A percentile compares a stretch with the other conserved stretches of the same genome.
These are phyloP conservation scores for Cerceris ruficornis DNA, from an alignment of 2,888 invertebrate species.

Conservation along the genomic window DNA sequence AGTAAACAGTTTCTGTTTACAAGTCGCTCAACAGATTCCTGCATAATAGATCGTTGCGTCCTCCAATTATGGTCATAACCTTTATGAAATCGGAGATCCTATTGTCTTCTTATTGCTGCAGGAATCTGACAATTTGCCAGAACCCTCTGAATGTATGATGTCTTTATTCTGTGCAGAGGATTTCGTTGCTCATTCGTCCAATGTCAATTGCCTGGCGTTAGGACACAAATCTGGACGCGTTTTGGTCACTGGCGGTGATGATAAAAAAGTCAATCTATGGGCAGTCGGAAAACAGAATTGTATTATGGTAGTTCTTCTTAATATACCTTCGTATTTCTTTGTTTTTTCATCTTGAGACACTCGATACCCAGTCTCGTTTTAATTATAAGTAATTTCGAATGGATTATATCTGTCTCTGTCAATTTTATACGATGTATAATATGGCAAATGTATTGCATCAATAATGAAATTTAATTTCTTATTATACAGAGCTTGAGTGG, in stretches of 20 bases:
- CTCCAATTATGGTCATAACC: constrained; percentile 62
- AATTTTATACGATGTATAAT: not conserved
- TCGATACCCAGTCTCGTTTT: too few relatives aligned
- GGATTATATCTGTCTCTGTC: too few relatives aligned
- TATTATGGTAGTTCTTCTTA: constrained; percentile 89
- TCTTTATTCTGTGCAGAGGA: constrained; percentile 85
- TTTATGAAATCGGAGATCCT: constrained; percentile 12
- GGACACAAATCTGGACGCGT: constrained; percentile 96
- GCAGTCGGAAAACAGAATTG: constrained; percentile 97
- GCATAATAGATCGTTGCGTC: constrained; percentile 31
- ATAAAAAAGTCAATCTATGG: constrained; percentile 98
- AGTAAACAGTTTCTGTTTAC: constrained; percentile 58
- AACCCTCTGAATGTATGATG: not conserved
- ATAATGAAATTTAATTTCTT: not conserved
- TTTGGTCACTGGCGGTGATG: constrained; percentile 97
- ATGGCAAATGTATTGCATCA: not conserved
- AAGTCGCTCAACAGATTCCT: constrained; percentile 4
- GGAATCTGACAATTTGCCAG: constrained; percentile 18
- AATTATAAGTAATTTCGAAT: too few relatives aligned
- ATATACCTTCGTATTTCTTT: not conserved
- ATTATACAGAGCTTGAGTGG: constrained; percentile 91
- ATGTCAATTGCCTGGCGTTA: constrained; percentile 93
- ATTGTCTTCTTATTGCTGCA: constrained; percentile 22
- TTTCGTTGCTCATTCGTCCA: constrained; percentile 93
- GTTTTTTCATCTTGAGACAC: not conserved